Evolutionary conservation across 1,140 invertebrate genomes (phyloP), one percentile per base, ranked within the genome.

Genomic region (Sminthurides bifidus): DNA sequence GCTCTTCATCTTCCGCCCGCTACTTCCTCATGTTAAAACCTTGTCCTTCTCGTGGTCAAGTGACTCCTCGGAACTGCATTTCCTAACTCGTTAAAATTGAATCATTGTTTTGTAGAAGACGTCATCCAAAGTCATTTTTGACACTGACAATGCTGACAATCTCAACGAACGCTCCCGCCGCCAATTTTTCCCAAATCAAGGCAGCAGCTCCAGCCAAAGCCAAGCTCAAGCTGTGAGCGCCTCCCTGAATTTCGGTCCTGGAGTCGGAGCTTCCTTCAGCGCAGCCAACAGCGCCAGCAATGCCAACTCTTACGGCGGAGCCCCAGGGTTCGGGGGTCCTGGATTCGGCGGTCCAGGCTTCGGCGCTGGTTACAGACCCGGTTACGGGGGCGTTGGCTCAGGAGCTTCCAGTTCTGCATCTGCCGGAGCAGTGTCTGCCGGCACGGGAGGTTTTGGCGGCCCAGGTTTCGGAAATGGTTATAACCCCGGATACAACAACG

Each of bases 171-270:
- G n/a, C n/a, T n/a, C n/a, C n/a, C n/a, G n/a, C n/a, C n/a, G n/a
- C n/a, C n/a, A n/a, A n/a, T n/a, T n/a, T n/a, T n/a, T n/a, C n/a
- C n/a, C n/a, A n/a, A n/a, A n/a, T n/a, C n/a, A n/a, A n/a, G n/a
- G 23, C 6, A 17, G 33, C 33, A 37, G 33, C 33, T 12, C 12
- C 17, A 37, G 33, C 17, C 33, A 37, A 17, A 37, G 44, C n/a
- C n/a, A n/a, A n/a, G 29, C 21, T 46, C 44, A 46, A 46, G 44
- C 44, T 6, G 44, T 46, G 27, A 46, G 44, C 21, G 44, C 44
- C 4, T 4, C 6, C 29, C 29, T 46, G 10, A 46, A 46, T 26
- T 26, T 46, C 17, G 44, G 44, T n/a, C 44, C 21, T 12, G 44
- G 44, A 6, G 4, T 46, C 44, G 44, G 44, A 46, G 44, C 44